Conservation (phyloP, 2,888 invertebrate species). For the Hemithea aestivaria region DNA sequence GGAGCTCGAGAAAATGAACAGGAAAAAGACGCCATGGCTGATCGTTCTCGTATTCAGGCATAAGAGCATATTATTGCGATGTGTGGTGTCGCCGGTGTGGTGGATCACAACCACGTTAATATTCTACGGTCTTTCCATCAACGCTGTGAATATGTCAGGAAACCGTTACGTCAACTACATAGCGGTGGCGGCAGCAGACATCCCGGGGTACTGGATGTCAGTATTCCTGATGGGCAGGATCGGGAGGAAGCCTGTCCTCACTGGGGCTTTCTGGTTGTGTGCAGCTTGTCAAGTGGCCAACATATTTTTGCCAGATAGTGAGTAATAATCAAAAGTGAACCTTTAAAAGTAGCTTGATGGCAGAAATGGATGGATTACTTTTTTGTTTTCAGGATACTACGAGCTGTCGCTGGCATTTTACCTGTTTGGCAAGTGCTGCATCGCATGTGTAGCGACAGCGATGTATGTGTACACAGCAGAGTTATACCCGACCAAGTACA, state of each 20-base stretch:
- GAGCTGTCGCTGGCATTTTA: constrained; percentile 71
- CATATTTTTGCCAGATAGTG: constrained; percentile 72
- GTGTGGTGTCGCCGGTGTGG: constrained; percentile 62
- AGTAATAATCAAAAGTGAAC: no score
- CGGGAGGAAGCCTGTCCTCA: constrained; percentile 79
- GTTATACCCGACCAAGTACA: constrained; percentile 81
- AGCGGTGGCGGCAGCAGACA: constrained; percentile 79
- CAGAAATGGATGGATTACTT: no score
- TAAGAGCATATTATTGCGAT: constrained; percentile 41
- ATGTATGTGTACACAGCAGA: constrained; percentile 83
- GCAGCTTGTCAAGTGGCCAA: constrained; percentile 77
- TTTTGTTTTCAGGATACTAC: constrained; percentile 36
- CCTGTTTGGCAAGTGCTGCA: constrained; percentile 81
- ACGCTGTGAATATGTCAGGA: constrained; percentile 79
- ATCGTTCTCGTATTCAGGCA: constrained; percentile 40
- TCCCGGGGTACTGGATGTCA: constrained; percentile 82
- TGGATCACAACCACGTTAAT: constrained; percentile 82
- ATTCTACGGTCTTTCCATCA: constrained; percentile 81
- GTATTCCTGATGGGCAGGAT: constrained; percentile 76
- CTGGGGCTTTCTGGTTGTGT: constrained; percentile 76
- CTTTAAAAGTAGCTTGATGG: no score
- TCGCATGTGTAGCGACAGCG: constrained; percentile 81
- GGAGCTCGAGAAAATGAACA: constrained; percentile 29
- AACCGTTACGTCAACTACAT: constrained; percentile 82
- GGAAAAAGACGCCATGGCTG: constrained; percentile 9